Evolutionary conservation across 1,140 invertebrate genomes (phyloP).

Genomic region (Megalonaias nervosa): DNA sequence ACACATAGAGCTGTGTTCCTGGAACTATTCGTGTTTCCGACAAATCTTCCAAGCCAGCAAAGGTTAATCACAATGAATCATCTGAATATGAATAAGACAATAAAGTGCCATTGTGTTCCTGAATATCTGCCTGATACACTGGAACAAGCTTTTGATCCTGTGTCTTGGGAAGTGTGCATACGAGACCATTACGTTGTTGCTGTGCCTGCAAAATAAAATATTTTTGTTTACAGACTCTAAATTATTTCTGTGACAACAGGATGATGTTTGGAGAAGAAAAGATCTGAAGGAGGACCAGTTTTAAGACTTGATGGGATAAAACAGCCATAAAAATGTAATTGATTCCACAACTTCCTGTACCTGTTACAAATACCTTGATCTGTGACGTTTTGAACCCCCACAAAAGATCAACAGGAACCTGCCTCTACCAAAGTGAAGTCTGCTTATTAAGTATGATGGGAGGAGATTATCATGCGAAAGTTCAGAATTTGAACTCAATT

Average conservation of each 20-base stretch:
- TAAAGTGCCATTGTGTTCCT: conserved; percentile 55
- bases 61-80: conserved; percentile 9
- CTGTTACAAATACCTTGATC: no score
- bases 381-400: no score
- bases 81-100: conserved; percentile 49
- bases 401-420: no score
- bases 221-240: conserved; percentile 17
- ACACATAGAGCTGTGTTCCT: no score
- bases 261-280: background rate
- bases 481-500: no score
- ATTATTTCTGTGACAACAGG: conserved; percentile 14
- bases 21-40: no score
- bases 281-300: background rate
- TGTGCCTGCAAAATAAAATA: conserved; percentile 7
- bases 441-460: no score
- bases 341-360: no score
- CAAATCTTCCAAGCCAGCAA: no score
- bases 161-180: conserved; percentile 38
- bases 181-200: conserved; percentile 38
- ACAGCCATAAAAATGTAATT: background rate
- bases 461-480: no score
- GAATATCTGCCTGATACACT: conserved; percentile 47
- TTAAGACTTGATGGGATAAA: background rate
- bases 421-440: no score
- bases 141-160: conserved; percentile 57